A percentile compares a stretch with the other conserved stretches of the same genome.
These are phyloP conservation scores for Ernsta delagoae DNA, from an alignment of 2,888 invertebrate species.

Conservation along the genomic window DNA sequence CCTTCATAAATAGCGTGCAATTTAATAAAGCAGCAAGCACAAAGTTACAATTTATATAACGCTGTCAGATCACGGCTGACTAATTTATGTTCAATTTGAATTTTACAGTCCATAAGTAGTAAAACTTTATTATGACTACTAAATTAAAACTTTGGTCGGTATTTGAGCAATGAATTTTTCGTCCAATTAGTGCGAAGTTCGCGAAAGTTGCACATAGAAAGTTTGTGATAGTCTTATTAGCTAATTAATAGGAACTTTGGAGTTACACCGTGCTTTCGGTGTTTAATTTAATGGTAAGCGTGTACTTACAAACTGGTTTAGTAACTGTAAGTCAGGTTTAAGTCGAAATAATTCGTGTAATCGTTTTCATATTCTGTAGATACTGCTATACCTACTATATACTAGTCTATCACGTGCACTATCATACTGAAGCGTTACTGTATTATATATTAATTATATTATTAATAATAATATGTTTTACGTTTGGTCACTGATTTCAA, in stretches of 20 bases:
- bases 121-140: slow-evolving; percentile 57
- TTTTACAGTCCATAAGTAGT: slow-evolving; percentile 59
- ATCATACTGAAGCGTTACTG: no score
- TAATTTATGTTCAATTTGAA: slow-evolving; percentile 69
- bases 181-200: slow-evolving; percentile 43
- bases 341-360: no score
- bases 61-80: slow-evolving; percentile 52
- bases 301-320: background rate
- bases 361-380: no score
- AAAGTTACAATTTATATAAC: slow-evolving; percentile 53
- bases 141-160: slow-evolving; percentile 45
- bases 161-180: slow-evolving; percentile 45
- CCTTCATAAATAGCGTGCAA: slow-evolving; percentile 38
- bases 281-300: slow-evolving; percentile 13
- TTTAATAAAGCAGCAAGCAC: slow-evolving; percentile 49
- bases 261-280: slow-evolving; percentile 11
- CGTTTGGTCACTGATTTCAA: no score
- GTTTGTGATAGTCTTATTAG: slow-evolving; percentile 41
- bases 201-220: slow-evolving; percentile 39
- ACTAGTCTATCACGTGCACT: no score
- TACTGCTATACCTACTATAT: no score
- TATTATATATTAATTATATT: no score
- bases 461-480: no score
- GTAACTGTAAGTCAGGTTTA: no score
- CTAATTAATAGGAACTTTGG: slow-evolving; percentile 31